These are phyloP conservation scores for Ommatoiulus sabulosus DNA, from an alignment of 2,888 invertebrate species.

Conservation along the genomic window DNA sequence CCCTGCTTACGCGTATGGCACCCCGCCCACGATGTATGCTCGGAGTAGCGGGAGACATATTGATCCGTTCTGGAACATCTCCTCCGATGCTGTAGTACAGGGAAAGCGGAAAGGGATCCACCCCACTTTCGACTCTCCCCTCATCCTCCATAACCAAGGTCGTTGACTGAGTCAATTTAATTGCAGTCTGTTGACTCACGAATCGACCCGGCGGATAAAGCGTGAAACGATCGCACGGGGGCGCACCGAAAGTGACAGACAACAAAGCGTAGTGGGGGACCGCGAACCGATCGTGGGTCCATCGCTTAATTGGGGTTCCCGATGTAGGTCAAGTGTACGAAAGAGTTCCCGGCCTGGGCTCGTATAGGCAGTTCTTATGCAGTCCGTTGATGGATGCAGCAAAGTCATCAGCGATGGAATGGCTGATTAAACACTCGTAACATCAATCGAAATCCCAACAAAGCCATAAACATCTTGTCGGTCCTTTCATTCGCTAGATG, in stretches of 20 bases:
- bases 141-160: slow-evolving; percentile 55
- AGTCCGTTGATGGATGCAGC: neutral
- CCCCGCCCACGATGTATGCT: neutral
- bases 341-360: neutral
- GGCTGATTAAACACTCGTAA: too few relatives aligned
- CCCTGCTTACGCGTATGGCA: neutral
- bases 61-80: slow-evolving; percentile 33
- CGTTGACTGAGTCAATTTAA: slow-evolving; percentile 57
- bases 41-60: neutral
- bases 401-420: too few relatives aligned
- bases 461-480: too few relatives aligned
- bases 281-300: neutral
- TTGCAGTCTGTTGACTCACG: slow-evolving; percentile 56
- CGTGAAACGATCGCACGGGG: slow-evolving; percentile 36
- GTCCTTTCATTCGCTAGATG: too few relatives aligned
- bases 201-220: slow-evolving; percentile 40
- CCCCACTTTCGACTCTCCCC: neutral
- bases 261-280: neutral
- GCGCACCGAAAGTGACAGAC: slow-evolving; percentile 13
- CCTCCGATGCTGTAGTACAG: neutral
- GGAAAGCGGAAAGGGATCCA: slow-evolving; percentile 9
- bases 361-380: neutral
- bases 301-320: neutral
- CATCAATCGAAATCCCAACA: too few relatives aligned
- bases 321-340: slow-evolving; percentile 25